Conservation (phyloP, 2,888 invertebrate species). For the Tetropium fuscum region DNA sequence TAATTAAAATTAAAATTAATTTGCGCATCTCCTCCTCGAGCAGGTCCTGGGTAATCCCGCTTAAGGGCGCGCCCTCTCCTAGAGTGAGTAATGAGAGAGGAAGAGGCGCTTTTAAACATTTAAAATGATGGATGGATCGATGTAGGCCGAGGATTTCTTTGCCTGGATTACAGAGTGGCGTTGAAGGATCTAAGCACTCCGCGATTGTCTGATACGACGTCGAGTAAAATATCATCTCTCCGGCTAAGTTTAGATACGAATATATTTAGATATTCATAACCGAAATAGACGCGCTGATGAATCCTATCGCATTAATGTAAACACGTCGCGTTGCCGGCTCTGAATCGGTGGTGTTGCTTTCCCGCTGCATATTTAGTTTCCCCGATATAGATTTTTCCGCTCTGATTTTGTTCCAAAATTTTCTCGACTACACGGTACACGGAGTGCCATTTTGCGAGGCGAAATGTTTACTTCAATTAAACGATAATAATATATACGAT, state of each 20-base stretch:
- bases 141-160: slow-evolving; percentile 25
- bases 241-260: slow-evolving; percentile 35
- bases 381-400: no score
- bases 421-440: no score
- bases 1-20: slow-evolving; percentile 22
- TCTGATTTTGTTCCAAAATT: no score
- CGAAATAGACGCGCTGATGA: slow-evolving; percentile 42
- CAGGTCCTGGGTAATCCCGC: slow-evolving; percentile 3
- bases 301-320: slow-evolving; percentile 30
- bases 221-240: slow-evolving; percentile 23
- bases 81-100: slow-evolving; percentile 27
- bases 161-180: slow-evolving; percentile 20
- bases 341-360: background rate
- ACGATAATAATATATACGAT: no score
- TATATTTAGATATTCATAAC: slow-evolving; percentile 40
- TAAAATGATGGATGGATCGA: slow-evolving; percentile 37
- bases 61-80: slow-evolving; percentile 2
- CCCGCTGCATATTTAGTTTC: background rate
- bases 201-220: slow-evolving; percentile 14
- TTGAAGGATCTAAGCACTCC: background rate
- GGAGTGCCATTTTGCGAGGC: no score
- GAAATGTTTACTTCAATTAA: no score
- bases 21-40: slow-evolving; percentile 3
- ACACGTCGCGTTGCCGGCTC: slow-evolving; percentile 19
- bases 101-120: slow-evolving; percentile 28